Conservation (phyloP, 2,888 invertebrate genomes). For the Agrotis exclamationis region DNA sequence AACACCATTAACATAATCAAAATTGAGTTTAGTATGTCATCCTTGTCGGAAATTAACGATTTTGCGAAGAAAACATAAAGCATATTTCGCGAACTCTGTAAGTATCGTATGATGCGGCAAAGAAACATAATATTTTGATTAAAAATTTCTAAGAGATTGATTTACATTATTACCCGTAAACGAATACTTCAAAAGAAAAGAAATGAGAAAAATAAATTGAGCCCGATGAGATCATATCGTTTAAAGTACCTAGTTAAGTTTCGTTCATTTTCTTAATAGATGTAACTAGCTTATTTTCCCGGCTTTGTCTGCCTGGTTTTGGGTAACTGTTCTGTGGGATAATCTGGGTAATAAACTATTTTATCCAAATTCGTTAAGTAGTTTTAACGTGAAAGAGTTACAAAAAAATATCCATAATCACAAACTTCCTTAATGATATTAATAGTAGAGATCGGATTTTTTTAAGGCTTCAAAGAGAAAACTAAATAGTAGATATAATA, state of each 20-base stretch:
- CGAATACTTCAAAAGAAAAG: slow-evolving; percentile 44
- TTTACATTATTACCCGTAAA: slow-evolving; percentile 44
- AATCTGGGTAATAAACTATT: too few relatives aligned
- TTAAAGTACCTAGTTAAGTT: slow-evolving; percentile 4
- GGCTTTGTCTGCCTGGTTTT: too few relatives aligned
- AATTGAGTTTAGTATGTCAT: too few relatives aligned
- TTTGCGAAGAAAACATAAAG: slow-evolving; percentile 34
- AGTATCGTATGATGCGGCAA: slow-evolving; percentile 32
- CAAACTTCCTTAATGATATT: too few relatives aligned
- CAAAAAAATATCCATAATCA: too few relatives aligned
- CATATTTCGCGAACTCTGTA: background rate
- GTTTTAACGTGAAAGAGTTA: too few relatives aligned
- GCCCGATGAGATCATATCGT: slow-evolving; percentile 15
- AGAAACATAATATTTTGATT: slow-evolving; percentile 54
- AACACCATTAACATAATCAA: too few relatives aligned
- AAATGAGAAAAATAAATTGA: slow-evolving; percentile 38
- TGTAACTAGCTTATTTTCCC: background rate
- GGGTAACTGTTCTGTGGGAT: too few relatives aligned
- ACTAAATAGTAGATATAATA: slow-evolving; percentile 3
- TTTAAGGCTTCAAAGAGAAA: background rate
- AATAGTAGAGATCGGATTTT: too few relatives aligned
- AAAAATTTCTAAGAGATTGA: slow-evolving; percentile 46
- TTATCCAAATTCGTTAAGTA: too few relatives aligned
- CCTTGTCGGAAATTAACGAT: slow-evolving; percentile 1
- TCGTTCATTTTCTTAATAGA: slow-evolving; percentile 22